Base-by-base conservation (phyloP, 2,113 vertebrate genomes). In the Mellivora capensis region DNA sequence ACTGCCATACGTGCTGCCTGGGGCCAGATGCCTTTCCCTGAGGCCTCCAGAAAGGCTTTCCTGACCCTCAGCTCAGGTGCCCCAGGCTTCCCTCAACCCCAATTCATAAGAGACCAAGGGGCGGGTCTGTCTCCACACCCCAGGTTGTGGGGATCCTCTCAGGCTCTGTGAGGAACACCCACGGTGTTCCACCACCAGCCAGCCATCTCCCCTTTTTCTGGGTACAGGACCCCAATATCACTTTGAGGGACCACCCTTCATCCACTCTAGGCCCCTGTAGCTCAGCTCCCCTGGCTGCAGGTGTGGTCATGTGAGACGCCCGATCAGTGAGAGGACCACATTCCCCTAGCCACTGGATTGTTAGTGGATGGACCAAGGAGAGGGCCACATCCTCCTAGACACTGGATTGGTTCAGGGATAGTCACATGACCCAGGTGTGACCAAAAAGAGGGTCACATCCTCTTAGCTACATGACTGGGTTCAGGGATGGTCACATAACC, bases 1-100 rank as follows among this genome's bases (percentile, higher is more conserved):
- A 15, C 42, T 4, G 1, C 17, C 44, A 27, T 3, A 0, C 2
- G 1, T 93, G 47, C 67, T 3, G 74, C 27, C 87, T 23, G 0
- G 13, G 47, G 25, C 57, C 42, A 1, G 23, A 44, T 0, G 13
- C 23, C 49, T 52, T 89, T 49, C 37, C 52, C 29, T 34, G 8
- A 61, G 7, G 27, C 64, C 7, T 52, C 72, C 25, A 3, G 6
- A 47, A 69, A 18, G 87, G 15, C 14, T 37, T 62, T 76, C 54
- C 69, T 80, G 34, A 42, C 13, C 8, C 21, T 10, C 1, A 10
- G 49, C 54, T 62, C 81, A 49, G 20, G 25, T 11, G 12, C n/a
- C 25, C 44, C 47, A 15, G 2, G 54, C 11, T 64, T 86, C 20
- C 47, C 61, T 72, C 49, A 91, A 64, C 31, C 61, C 42, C 0